Evolutionary conservation across 2,113 vertebrate genomes (phyloP), one percentile per base, ranked within the genome.

Genomic region (Oryzias celebensis): DNA sequence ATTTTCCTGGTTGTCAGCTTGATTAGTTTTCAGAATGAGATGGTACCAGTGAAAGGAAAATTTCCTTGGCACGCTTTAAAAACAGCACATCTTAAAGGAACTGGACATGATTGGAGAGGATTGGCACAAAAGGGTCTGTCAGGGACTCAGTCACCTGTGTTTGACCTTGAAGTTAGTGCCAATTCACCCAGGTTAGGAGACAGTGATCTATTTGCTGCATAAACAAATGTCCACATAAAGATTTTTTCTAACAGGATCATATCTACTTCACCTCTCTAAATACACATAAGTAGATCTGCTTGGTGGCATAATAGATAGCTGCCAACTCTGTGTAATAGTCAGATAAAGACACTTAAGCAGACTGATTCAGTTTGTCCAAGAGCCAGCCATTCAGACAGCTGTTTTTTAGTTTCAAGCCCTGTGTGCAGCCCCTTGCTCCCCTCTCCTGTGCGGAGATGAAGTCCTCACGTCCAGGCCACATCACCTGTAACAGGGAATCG

Each of bases 401-500:
- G 36, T 10, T 36, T 12, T 12, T 12, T 10, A 10, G 31, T 36
- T 36, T 36, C 31, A 36, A 36, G 8, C 36, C 7, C 36, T 5
- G 7, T 28, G 5, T 5, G 5, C 26, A 5, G 5, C 26, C 72
- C 63, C 54, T 66, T 26, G 75, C 63, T 78, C 60, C 72, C 56
- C 78, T 73, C 75, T 54, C 45, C 49, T 60, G 23, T 82, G 81
- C 85, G 73, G 62, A 81, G 52, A 59, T 46, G 61, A 58, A 74
- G 52, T 66, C 75, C 67, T 78, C 80, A 72, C 83, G 76, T 74
- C 56, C 50, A 45, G 63, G 52, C 45, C 59, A 62, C 44, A 67
- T 81, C 75, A 78, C 54, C 71, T 71, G 57, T 58, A 61, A 66
- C 70, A 78, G 59, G 48, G 78, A 82, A 80, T 87, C 84, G 85